A percentile compares a stretch with the other conserved stretches of the same genome.
Evolutionary conservation across 1,140 invertebrate species (phyloP).

Genomic region (Eueides isabella): DNA sequence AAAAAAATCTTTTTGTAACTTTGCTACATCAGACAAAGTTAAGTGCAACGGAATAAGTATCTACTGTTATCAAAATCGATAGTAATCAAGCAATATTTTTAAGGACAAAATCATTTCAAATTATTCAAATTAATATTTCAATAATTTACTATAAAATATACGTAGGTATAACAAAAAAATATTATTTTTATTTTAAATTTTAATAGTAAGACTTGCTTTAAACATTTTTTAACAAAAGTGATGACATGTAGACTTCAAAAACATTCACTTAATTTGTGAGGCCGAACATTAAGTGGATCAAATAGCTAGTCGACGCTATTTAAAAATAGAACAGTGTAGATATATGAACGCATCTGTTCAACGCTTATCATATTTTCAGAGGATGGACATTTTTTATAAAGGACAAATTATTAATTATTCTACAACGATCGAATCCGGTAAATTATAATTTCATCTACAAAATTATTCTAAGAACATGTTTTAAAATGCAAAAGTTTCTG

Average conservation of each 20-base stretch:
- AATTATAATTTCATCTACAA: neutral
- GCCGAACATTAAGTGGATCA: conserved; percentile 8
- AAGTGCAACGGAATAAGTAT: too few relatives aligned
- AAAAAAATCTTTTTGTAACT: too few relatives aligned
- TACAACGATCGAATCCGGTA: neutral
- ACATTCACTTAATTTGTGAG: neutral
- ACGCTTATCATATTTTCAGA: neutral
- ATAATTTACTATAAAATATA: neutral
- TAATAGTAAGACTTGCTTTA: neutral
- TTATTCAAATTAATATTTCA: too few relatives aligned
- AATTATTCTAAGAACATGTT: neutral
- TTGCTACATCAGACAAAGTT: too few relatives aligned
- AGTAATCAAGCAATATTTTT: too few relatives aligned
- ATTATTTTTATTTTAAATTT: neutral
- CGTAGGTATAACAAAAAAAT: too few relatives aligned
- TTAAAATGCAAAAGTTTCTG: neutral
- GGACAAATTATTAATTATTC: neutral
- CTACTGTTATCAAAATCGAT: too few relatives aligned
- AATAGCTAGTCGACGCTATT: conserved; percentile 7
- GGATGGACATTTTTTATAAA: neutral
- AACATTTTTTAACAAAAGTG: neutral
- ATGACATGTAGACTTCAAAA: neutral
- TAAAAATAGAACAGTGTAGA: conserved; percentile 9
- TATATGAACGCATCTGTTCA: neutral
- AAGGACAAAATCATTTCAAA: too few relatives aligned